A percentile compares a stretch with the other conserved stretches of the same genome.
These are phyloP conservation scores for Morone saxatilis DNA, from an alignment of 2,113 vertebrate genomes.

Conservation along the genomic window DNA sequence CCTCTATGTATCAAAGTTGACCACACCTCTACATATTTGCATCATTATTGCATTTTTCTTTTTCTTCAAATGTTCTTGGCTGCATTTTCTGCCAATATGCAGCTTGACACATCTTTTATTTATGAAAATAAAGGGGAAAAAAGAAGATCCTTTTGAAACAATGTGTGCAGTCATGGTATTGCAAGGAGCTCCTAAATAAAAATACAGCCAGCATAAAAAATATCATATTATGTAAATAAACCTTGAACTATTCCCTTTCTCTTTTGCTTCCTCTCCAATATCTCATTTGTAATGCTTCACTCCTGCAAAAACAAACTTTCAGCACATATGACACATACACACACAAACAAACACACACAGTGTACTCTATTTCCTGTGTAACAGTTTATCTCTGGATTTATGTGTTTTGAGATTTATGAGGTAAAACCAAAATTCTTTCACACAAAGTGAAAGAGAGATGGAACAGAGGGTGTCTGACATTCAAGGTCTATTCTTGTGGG, in stretches of 20 bases:
- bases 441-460: conserved; percentile 34
- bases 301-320: conserved; percentile 37
- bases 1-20: background rate
- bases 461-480: conserved; percentile 23
- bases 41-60: background rate
- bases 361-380: conserved; percentile 11
- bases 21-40: background rate
- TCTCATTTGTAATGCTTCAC: conserved; percentile 34
- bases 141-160: background rate
- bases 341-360: background rate
- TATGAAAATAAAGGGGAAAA: background rate
- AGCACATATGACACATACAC: background rate
- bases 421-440: conserved; percentile 47
- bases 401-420: conserved; percentile 54
- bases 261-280: conserved; percentile 10
- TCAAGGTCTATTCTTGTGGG: conserved; percentile 27
- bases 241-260: background rate
- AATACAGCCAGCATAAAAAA: conserved; percentile 10
- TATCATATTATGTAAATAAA: conserved; percentile 27
- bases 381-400: conserved; percentile 38
- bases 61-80: background rate
- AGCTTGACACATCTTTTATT: background rate
- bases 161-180: background rate
- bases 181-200: conserved; percentile 8
- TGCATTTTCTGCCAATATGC: background rate